Evolutionary conservation across 2,888 invertebrate species (phyloP), one percentile per base, ranked within the genome.

Genomic region (Tanytarsus gracilentus): DNA sequence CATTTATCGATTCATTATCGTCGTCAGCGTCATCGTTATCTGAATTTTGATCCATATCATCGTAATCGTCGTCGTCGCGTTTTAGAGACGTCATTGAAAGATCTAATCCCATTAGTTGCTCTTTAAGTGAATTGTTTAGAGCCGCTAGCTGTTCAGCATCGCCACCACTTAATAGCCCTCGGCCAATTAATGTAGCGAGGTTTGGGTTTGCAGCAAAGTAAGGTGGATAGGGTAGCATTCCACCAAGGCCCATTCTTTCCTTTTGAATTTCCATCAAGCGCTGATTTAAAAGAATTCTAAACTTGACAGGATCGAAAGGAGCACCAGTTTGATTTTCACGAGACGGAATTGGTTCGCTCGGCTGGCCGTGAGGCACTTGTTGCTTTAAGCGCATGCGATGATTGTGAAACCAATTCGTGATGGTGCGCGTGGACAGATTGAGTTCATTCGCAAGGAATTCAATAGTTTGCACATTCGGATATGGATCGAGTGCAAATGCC

Each of bases 361-460:
- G 77, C 66, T 79, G 77, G 1, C 86, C 85, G 68, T 89, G 89
- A 1, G 90, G 88, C 58, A 85, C 84, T 70, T 90, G 89, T 70
- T 92, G 91, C 75, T 97, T 97, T 70, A 95, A 82, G 64, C 99
- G 82, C 94, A 99, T 99, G 67, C 99, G 85, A 72, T 99, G 97
- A 73, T 99, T 99, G 79, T 99, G 98, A 80, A 99, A 99, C 99
- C 99, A 99, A 75, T 99, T 99, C 63, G 96, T 96, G 68, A 99
- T 97, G 60, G 98, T 98, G 66, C 98, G 81, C 55, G 95, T 88
- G 5, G 94, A 91, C 39, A 99, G 79, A 7, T 86, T 88, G 61
- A 99, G 77, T 73, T 96, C 95, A 27, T 84, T 82, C 27, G 97
- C 95, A 62, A 99, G 79, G 70, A 94, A 94, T 72, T 98, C 97